These are phyloP conservation scores for Agraylea sexmaculata DNA, from an alignment of 1,140 invertebrate genomes.

Conservation along the genomic window DNA sequence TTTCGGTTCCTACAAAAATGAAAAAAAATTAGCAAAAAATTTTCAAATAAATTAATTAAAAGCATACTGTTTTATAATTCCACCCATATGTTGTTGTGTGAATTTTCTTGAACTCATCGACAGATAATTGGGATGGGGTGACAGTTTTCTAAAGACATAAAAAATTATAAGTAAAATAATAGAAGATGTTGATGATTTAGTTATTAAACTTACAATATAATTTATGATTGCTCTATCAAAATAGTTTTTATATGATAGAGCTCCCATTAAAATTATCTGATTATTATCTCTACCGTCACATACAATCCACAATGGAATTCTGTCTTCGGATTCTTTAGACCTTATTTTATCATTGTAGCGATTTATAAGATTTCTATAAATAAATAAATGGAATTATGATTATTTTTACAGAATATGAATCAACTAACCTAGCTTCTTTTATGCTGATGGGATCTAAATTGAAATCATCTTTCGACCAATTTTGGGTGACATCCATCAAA, in stretches of 20 bases:
- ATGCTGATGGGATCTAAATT: constrained; percentile 28
- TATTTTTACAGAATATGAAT: neutral
- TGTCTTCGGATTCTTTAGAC: constrained; percentile 22
- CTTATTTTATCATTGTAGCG: constrained; percentile 27
- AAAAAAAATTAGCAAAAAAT: constrained; percentile 1
- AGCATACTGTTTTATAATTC: too few species aligned
- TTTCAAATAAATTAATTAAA: too few species aligned
- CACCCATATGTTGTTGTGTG: constrained; percentile 16
- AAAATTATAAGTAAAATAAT: constrained; percentile 4
- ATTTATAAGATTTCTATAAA: constrained; percentile 33
- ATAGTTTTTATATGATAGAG: constrained; percentile 28
- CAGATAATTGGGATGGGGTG: constrained; percentile 10
- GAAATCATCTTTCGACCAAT: constrained; percentile 34
- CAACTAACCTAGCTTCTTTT: constrained; percentile 29
- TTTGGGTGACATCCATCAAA: constrained; percentile 31
- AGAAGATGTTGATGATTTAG: too few species aligned
- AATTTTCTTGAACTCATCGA: constrained; percentile 15
- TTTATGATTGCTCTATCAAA: constrained; percentile 33
- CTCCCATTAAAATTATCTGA: constrained; percentile 27
- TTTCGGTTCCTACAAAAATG: constrained; percentile 8
- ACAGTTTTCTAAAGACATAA: constrained; percentile 10
- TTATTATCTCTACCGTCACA: constrained; percentile 26
- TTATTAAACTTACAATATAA: constrained; percentile 24
- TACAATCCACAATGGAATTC: constrained; percentile 33
- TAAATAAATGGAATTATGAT: constrained; percentile 6